Base-by-base conservation (phyloP, 1,140 invertebrate genomes). In the Euwallacea similis region DNA sequence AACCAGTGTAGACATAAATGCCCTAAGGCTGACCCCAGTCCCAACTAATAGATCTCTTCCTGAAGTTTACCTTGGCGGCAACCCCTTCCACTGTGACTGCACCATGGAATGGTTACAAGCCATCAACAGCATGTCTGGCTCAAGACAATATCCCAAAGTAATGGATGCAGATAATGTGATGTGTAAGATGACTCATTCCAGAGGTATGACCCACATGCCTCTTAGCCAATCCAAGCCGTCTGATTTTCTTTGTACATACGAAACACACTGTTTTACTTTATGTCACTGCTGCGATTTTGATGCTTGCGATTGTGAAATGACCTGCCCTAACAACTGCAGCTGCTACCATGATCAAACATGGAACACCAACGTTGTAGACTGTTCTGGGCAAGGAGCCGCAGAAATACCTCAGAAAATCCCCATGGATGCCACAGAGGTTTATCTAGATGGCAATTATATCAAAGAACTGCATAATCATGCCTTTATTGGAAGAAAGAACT, bases 281-380 rank as follows among this genome's bases (percentile, higher is more conserved):
- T 97, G 95, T 79, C 93, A 95, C 76, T 97, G 95, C 82, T 97
- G 95, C 79, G 94, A 97, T 76, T 96, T 95, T 80, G 94, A 96
- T 80, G 94, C 93, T 58, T 97, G 95, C 82, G 95, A 97, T 82
- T 97, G 95, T 82, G 93, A 96, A 83, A 96, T 96, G 93, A 95
- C 91, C 4, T 97, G 94, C 78, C 95, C 95, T 2, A 87, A 88
- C 72, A 94, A 95, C 78, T 97, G 94, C 83, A 91, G 91, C 69
- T 97, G 94, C 79, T 96, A 95, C 81, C 91, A 95, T 83, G 94
- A 96, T 78, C 91, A 93, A 80, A 91, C 93, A 11, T 96, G 94
- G 94, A 92, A 91, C 71, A 93, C 92, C 42, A 96, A 97, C 81
- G 92, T 96, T 6, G 94, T 96, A 3, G 93, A 96, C 78, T 97